These are phyloP conservation scores for Crenichthys baileyi DNA, from an alignment of 2,797 vertebrate genomes.

Conservation along the genomic window DNA sequence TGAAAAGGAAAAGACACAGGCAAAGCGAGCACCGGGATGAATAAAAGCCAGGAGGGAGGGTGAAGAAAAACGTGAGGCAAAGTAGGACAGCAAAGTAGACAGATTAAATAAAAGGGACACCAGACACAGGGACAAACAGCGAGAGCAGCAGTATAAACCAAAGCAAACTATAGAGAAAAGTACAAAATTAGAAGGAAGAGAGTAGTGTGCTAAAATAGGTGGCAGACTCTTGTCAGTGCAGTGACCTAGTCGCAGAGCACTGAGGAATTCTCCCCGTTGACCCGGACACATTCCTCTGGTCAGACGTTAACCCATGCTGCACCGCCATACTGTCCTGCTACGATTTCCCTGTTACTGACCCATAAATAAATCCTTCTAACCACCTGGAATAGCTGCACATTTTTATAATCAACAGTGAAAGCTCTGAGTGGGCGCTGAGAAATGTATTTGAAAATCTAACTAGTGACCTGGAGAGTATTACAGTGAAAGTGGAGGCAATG, in stretches of 20 bases:
- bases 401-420: constrained; percentile 8
- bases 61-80: constrained; percentile 46
- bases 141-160: constrained; percentile 57
- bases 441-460: constrained; percentile 27
- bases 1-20: constrained; percentile 35
- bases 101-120: constrained; percentile 47
- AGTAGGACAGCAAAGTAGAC: constrained; percentile 62
- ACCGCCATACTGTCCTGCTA: constrained; percentile 51
- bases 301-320: constrained; percentile 69
- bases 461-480: constrained; percentile 31
- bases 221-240: constrained; percentile 74
- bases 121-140: constrained; percentile 48
- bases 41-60: constrained; percentile 38
- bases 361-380: constrained; percentile 11
- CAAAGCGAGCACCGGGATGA: constrained; percentile 39
- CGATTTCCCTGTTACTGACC: constrained; percentile 9
- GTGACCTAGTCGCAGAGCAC: constrained; percentile 73
- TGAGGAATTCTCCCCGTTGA: constrained; percentile 76
- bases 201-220: constrained; percentile 66
- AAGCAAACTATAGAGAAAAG: constrained; percentile 44
- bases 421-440: constrained; percentile 12
- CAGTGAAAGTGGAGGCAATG: constrained; percentile 26
- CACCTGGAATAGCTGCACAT: background rate
- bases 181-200: constrained; percentile 51
- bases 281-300: constrained; percentile 74